phyloP scores from a whole-genome alignment of 2,888 invertebrate species.

The Ptychoptera albimana region DNA sequence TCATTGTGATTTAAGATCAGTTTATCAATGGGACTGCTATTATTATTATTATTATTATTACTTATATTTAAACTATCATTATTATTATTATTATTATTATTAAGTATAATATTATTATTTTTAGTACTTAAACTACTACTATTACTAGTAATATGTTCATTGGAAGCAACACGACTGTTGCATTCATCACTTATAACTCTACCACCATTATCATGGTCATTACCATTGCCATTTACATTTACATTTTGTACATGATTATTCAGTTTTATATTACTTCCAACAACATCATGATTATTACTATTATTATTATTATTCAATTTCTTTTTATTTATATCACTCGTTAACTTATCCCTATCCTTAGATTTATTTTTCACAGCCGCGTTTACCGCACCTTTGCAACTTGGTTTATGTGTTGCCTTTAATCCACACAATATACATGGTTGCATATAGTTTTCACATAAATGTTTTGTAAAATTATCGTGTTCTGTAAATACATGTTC shows the following conservation, averaged over 20 bases:
- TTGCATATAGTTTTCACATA: conserved; percentile 34
- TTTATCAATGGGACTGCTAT: background rate
- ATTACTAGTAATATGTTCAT: no score
- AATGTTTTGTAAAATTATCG: conserved; percentile 60
- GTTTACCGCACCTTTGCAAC: conserved; percentile 18
- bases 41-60: background rate
- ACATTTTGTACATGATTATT: background rate
- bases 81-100: conserved; percentile 1
- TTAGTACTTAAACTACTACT: background rate
- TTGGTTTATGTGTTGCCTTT: conserved; percentile 24
- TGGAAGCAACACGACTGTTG: no score
- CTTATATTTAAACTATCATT: background rate
- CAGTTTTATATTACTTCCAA: background rate
- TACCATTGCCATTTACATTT: conserved; percentile 1
- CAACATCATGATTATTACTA: no score
- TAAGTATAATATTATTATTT: background rate
- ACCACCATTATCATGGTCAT: no score
- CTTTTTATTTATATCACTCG: no score
- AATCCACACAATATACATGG: conserved; percentile 27
- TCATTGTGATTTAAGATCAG: background rate
- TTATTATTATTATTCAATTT: no score
- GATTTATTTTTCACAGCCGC: conserved; percentile 3
- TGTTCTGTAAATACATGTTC: conserved; percentile 61
- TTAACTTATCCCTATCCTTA: no score
- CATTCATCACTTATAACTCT: no score